These are phyloP conservation scores for Steatocranus sp. DNA, from an alignment of 2,797 vertebrate species.

Conservation along the genomic window DNA sequence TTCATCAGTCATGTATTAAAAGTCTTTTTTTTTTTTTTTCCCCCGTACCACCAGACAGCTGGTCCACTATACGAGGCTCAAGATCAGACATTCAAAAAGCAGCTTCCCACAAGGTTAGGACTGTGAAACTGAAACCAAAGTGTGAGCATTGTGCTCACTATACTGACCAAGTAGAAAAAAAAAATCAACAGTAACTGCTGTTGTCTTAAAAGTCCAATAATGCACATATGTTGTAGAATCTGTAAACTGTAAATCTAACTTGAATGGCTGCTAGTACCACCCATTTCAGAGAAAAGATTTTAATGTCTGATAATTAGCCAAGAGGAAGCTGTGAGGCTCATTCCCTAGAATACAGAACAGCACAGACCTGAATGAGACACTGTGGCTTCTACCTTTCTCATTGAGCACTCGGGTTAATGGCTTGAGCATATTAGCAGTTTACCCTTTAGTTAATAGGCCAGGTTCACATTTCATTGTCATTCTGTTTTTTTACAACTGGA, in stretches of 20 bases:
- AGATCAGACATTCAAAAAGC: neutral
- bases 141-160: neutral
- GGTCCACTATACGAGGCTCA: slow-evolving; percentile 3
- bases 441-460: neutral
- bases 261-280: neutral
- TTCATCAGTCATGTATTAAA: neutral
- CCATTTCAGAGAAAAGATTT: neutral
- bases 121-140: neutral
- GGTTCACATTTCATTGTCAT: neutral
- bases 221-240: neutral
- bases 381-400: neutral
- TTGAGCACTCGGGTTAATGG: neutral
- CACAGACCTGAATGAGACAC: neutral
- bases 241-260: neutral
- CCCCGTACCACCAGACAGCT: slow-evolving; percentile 13
- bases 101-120: slow-evolving; percentile 43
- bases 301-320: neutral
- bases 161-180: rapidly evolving
- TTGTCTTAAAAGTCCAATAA: neutral
- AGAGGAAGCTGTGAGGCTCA: neutral
- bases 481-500: neutral
- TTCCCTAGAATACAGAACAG: neutral
- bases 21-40: neutral
- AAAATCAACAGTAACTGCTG: neutral
- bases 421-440: neutral